Percentiles rank a stretch among this genome's conserved stretches.
These are phyloP conservation scores for Enteromius radiatus DNA, from an alignment of 2,797 vertebrate genomes.

Conservation along the genomic window DNA sequence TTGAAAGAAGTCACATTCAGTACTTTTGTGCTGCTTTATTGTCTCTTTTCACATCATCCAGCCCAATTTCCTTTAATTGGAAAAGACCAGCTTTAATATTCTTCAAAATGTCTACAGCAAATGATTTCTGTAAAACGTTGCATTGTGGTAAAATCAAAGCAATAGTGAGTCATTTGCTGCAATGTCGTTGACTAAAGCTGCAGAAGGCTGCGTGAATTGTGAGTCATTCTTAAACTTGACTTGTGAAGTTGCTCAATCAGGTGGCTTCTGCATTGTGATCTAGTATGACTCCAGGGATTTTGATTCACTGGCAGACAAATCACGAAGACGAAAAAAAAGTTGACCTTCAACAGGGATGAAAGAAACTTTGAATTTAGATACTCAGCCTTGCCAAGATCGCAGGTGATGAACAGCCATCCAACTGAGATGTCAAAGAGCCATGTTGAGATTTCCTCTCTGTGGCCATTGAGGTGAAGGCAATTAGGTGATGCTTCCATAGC, in stretches of 20 bases:
- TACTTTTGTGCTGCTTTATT: background rate
- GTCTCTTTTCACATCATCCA: background rate
- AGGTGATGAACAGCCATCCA: conserved; percentile 20
- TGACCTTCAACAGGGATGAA: conserved; percentile 32
- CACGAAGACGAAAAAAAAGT: background rate
- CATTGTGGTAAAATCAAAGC: background rate
- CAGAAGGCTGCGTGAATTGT: background rate
- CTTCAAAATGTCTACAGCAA: background rate
- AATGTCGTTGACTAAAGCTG: background rate
- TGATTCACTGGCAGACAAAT: background rate
- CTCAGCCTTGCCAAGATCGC: background rate
- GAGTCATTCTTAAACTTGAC: background rate
- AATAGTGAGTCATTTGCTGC: background rate
- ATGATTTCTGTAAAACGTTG: background rate
- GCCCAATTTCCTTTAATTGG: background rate
- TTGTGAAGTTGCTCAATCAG: background rate
- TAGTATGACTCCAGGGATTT: background rate
- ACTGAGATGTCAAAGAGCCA: conserved; percentile 19
- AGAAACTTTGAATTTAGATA: background rate
- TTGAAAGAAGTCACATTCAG: background rate
- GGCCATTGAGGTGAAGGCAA: conserved; percentile 28
- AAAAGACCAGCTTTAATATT: background rate
- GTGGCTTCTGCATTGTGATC: background rate
- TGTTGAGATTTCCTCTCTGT: conserved; percentile 23
- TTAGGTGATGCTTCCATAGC: conserved; percentile 3